phyloP scores from a whole-genome alignment of 2,113 vertebrate species.

The Seriola dumerili region DNA sequence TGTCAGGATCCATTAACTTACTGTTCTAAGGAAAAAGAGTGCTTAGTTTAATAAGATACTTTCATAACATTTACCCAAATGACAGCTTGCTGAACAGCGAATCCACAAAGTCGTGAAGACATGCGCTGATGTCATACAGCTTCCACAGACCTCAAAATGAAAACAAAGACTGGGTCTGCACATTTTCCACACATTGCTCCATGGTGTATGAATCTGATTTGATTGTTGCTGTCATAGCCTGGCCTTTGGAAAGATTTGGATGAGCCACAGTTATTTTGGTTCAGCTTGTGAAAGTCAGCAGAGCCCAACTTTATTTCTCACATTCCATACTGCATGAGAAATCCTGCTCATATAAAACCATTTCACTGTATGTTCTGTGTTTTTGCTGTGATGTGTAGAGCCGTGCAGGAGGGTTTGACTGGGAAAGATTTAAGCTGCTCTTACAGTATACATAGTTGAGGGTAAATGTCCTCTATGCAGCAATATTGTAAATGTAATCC shows the following conservation, averaged over 20 bases:
- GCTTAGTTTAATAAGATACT: slow-evolving; percentile 26
- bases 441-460: background rate
- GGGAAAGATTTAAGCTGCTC: background rate
- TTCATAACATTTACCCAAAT: slow-evolving; percentile 40
- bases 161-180: slow-evolving; percentile 35
- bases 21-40: slow-evolving; percentile 17
- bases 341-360: slow-evolving; percentile 21
- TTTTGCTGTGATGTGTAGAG: background rate
- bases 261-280: slow-evolving; percentile 67
- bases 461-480: slow-evolving; percentile 11
- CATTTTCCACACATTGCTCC: slow-evolving; percentile 66
- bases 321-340: slow-evolving; percentile 15
- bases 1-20: slow-evolving; percentile 58
- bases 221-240: slow-evolving; percentile 53
- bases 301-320: slow-evolving; percentile 47
- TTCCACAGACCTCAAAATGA: slow-evolving; percentile 46
- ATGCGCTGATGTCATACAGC: slow-evolving; percentile 59
- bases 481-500: slow-evolving; percentile 1
- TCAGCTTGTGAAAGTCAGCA: slow-evolving; percentile 61
- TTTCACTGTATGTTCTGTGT: slow-evolving; percentile 25
- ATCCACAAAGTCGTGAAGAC: slow-evolving; percentile 31
- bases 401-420: background rate
- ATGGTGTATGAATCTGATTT: slow-evolving; percentile 47
- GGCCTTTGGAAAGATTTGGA: slow-evolving; percentile 56
- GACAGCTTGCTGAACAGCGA: slow-evolving; percentile 18